Evolutionary conservation across 2,797 vertebrate genomes (phyloP), one percentile per base, ranked within the genome.

Genomic region (Sebastes trivittatus): DNA sequence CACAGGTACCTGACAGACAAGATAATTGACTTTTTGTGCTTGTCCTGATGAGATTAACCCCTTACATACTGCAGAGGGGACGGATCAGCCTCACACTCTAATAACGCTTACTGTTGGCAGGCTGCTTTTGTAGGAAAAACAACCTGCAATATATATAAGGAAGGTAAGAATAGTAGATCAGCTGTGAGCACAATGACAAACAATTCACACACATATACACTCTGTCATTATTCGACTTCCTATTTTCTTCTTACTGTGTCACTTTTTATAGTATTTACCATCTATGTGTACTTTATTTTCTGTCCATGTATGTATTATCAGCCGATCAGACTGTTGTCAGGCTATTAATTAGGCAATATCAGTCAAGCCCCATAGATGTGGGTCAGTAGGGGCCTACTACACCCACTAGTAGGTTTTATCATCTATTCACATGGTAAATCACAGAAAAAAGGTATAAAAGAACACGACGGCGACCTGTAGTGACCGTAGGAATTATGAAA

Each of bases 231-330:
- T 82, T 66, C 58, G 20, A 65, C 18, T 78, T 32, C 18, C 13
- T 67, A 8, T 72, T 38, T 79, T 70, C 23, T 75, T 79, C 11
- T 65, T 56, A 30, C 14, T 77, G 69, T 84, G n/a, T 75, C 5
- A 27, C 5, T 71, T 64, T 83, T 46, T 63, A 72, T 46, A 66
- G 23, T 72, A 86, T 82, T 68, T 82, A 49, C 30, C 81, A 89
- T 86, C 71, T 84, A 6, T 78, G 65, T 89, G 64, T 84, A 25
- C 65, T 67, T 85, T 82, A 30, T 67, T 84, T 88, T 82, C 32
- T 80, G 78, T 84, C 42, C 46, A 71, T 72, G 25, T 25, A 75
- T 89, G 71, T 81, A 65, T 87, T 62, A 77, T 77, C 42, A 18
- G 42, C 6, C 42, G 6, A 46, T 46, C 3, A 46, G 0, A 46